Conservation (phyloP, 1,140 invertebrate species). For the Odontomachus brunneus region DNA sequence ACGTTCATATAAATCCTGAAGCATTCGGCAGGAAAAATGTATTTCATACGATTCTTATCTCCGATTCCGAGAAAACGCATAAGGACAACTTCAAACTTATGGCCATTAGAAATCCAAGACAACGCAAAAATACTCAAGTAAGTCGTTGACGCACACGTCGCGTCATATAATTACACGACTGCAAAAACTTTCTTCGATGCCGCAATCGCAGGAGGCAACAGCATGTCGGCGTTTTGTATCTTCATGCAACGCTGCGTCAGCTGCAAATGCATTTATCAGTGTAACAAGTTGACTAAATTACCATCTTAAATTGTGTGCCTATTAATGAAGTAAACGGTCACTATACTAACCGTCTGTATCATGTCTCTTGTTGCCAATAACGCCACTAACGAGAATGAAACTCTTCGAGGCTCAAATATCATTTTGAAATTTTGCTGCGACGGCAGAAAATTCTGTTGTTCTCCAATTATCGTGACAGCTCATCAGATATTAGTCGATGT, state of each 20-base stretch:
- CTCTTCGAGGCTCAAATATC: no score
- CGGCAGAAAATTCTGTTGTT: no score
- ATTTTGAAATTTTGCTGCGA: no score
- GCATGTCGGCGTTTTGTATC: constrained; percentile 37
- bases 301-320: constrained; percentile 36
- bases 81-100: constrained; percentile 12
- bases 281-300: constrained; percentile 44
- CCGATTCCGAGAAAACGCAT: constrained; percentile 24
- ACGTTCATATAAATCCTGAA: neutral
- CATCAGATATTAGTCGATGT: no score
- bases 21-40: neutral
- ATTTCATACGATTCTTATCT: no score
- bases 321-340: neutral
- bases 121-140: constrained; percentile 35
- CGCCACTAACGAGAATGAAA: no score
- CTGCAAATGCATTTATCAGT: constrained; percentile 15
- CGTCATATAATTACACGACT: constrained; percentile 33
- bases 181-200: constrained; percentile 53
- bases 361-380: neutral
- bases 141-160: constrained; percentile 11
- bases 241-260: constrained; percentile 42
- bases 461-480: no score
- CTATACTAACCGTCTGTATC: constrained; percentile 3
- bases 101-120: constrained; percentile 16
- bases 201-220: constrained; percentile 14